These are phyloP conservation scores for Aegotheles bennettii DNA, from an alignment of 2,113 vertebrate genomes.

Conservation along the genomic window DNA sequence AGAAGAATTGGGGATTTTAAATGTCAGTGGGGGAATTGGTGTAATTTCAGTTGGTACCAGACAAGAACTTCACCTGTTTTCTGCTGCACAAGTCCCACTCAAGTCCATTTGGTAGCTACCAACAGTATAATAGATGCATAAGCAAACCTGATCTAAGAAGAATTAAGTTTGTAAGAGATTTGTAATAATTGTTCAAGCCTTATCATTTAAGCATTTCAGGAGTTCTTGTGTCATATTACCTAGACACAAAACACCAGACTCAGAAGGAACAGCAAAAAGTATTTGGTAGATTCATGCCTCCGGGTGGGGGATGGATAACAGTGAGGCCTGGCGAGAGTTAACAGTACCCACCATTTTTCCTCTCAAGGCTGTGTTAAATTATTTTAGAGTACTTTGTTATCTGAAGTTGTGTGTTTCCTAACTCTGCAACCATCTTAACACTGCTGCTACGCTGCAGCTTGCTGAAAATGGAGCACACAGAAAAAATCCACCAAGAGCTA, in stretches of 20 bases:
- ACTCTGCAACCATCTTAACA: background rate
- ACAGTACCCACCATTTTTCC: background rate
- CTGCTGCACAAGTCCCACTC: background rate
- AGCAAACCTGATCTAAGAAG: background rate
- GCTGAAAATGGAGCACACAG: background rate
- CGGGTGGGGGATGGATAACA: background rate
- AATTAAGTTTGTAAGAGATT: background rate
- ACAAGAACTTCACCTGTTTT: background rate
- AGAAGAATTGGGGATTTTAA: background rate
- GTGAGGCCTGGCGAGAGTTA: background rate
- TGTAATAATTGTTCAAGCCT: background rate
- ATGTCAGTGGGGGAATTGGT: rapidly evolving
- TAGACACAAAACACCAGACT: background rate
- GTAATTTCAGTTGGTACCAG: background rate
- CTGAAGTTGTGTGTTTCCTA: background rate
- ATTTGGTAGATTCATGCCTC: background rate
- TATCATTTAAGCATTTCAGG: background rate
- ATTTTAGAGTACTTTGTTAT: background rate
- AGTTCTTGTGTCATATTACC: background rate
- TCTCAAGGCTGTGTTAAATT: background rate
- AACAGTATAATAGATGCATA: background rate
- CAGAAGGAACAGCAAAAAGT: background rate
- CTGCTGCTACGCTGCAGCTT: background rate
- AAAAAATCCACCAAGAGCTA: background rate
- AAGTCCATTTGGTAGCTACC: background rate